Evolutionary conservation across 2,797 vertebrate species (phyloP).

Genomic region (Spatula clypeata): DNA sequence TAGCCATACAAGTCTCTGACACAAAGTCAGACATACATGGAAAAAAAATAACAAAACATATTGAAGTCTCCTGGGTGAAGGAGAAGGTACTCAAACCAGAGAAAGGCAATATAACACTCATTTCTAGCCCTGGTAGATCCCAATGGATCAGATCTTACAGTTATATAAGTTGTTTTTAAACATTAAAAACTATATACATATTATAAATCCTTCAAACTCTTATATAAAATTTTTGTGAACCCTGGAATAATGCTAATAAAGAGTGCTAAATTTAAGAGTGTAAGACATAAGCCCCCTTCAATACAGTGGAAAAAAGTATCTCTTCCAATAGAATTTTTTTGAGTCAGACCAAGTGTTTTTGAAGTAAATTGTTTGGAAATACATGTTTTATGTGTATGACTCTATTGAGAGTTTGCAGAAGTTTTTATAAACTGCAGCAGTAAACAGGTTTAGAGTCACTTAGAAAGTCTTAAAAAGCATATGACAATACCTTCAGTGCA

Average conservation of each 20-base stretch:
- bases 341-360: conserved; percentile 1
- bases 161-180: not conserved
- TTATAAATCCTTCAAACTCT: not conserved
- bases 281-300: not conserved
- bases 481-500: not conserved
- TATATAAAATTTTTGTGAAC: not conserved
- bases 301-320: not conserved
- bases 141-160: not conserved
- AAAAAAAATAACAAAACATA: not conserved
- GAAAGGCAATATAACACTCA: not conserved
- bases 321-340: not conserved
- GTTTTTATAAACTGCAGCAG: not conserved
- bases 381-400: not conserved
- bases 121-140: not conserved
- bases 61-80: not conserved
- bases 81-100: not conserved
- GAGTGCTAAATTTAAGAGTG: not conserved
- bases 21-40: not conserved
- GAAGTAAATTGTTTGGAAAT: not conserved
- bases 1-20: not conserved
- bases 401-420: not conserved
- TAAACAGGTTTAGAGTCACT: not conserved
- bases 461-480: conserved; percentile 1
- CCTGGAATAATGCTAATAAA: not conserved
- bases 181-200: not conserved